Percentiles rank a stretch among this genome's conserved stretches.
These are phyloP conservation scores for Hippocampus mohnikei DNA, from an alignment of 2,113 vertebrate genomes.

Conservation along the genomic window DNA sequence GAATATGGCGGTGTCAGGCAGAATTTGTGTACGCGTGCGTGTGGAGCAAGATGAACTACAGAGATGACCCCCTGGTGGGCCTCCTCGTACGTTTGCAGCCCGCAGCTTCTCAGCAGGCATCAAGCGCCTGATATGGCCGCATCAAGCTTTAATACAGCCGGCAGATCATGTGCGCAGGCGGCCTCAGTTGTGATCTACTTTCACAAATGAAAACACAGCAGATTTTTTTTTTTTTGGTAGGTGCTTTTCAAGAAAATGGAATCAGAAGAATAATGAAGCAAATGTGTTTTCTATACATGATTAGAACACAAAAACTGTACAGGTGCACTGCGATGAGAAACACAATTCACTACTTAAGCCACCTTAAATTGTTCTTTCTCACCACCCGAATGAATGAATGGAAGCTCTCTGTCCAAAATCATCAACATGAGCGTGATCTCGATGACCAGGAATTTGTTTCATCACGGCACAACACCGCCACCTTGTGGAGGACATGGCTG, in stretches of 20 bases:
- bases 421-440: background rate
- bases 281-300: background rate
- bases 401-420: background rate
- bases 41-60: constrained; percentile 37
- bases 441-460: constrained; percentile 2
- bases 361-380: background rate
- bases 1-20: background rate
- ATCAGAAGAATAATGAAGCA: background rate
- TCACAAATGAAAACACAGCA: background rate
- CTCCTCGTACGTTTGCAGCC: constrained; percentile 53
- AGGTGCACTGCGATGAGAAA: background rate
- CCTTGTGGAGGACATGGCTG: constrained; percentile 40
- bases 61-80: constrained; percentile 62
- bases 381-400: background rate
- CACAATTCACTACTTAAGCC: background rate
- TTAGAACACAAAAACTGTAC: background rate
- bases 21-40: constrained; percentile 17
- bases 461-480: constrained; percentile 50
- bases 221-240: no score
- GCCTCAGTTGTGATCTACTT: background rate
- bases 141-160: constrained; percentile 38
- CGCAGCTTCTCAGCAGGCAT: constrained; percentile 48
- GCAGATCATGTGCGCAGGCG: background rate
- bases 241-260: background rate
- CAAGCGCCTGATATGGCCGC: constrained; percentile 24